Evolutionary conservation across 2,888 invertebrate species (phyloP), one percentile per base, ranked within the genome.

Genomic region (Phortica magna): DNA sequence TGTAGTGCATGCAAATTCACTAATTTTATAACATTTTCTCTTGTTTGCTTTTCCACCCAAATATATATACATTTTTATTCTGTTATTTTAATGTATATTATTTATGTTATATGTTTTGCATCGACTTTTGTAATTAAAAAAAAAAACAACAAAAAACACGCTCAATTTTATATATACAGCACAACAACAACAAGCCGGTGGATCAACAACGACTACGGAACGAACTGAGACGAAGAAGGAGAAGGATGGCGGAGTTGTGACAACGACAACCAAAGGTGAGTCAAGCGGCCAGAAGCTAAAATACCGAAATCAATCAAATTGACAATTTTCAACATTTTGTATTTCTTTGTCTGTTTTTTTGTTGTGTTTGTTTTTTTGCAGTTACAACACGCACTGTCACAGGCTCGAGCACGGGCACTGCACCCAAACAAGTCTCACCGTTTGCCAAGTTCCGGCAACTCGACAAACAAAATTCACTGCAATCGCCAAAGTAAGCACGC

Each of bases 361-460:
- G 53, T 55, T 2, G 7, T 48, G 39, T 53, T 74, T 67, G 48
- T 78, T 75, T 67, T 9, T 59, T 83, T 84, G 9, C 77, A 92
- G 92, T 92, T 85, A 92, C 91, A 84, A 92, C 91, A 80, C 90
- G 90, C 78, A 90, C 93, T 94, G 94, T 95, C 91, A 93, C 93
- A 90, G 93, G 93, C 90, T 87, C 48, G 48, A 22, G 80, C 75
- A 83, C 87, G 92, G 92, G 81, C 76, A 83, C 88, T 92, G 92
- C 93, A 92, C 80, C 93, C 92, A 91, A 96, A 95, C 95, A 95
- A 84, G 94, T 95, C 90, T 97, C 97, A 88, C 96, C 97, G 81
- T 97, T 97, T 93, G 95, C 96, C 90, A 97, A 97, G 93, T 97
- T 97, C 93, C 95, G 96, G 92, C 97, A 97, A 93, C 94, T 97